Base-by-base conservation (phyloP, 2,888 invertebrate species). In the Trissoscelio sp. region DNA sequence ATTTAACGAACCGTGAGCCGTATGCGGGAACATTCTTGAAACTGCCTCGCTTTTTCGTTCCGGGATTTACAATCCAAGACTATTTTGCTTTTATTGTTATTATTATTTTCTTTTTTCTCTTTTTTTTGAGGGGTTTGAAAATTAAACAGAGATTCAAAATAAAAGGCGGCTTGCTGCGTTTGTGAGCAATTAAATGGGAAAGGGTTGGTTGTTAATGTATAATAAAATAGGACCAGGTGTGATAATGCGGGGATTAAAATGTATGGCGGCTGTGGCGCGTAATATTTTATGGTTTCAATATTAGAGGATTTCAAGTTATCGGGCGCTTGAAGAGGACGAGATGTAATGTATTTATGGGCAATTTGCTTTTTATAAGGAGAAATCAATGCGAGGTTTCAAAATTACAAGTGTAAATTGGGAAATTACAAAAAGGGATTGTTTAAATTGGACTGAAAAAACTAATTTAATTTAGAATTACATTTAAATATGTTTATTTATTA, bases 281-380 rank as follows among this genome's bases (percentile, higher is more conserved):
- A 24, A 48, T 48, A 48, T 48, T 48, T 48, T 48, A 48, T 48
- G 48, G 16, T 48, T 48, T 46, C 20, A 14, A 48, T 48, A 48
- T 48, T 48, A 24, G 12, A n/a, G 12, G 22, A 48, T 24, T 24
- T 48, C 2, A 48, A 22, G 24, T n/a, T 48, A 48, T 22, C 24
- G 24, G 4, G 22, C n/a, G 7, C 24, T 24, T 24, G n/a, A 48
- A 24, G n/a, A 48, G 24, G 44, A 18, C n/a, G 9, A 37, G 3
- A n/a, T 37, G n/a, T 37, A 37, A 37, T 37, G n/a, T 37, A 37
- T 37, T 37, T 37, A 37, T 37, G 37, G 37, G n/a, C 37, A 37
- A 37, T 37, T 37, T 37, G 12, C 37, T 37, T n/a, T 37, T 37
- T 37, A 12, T 31, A 37, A n/a, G 37, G 37, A 37, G 37, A n/a